These are phyloP conservation scores for Strigamia transsilvanica DNA, from an alignment of 2,888 invertebrate species.

Conservation along the genomic window DNA sequence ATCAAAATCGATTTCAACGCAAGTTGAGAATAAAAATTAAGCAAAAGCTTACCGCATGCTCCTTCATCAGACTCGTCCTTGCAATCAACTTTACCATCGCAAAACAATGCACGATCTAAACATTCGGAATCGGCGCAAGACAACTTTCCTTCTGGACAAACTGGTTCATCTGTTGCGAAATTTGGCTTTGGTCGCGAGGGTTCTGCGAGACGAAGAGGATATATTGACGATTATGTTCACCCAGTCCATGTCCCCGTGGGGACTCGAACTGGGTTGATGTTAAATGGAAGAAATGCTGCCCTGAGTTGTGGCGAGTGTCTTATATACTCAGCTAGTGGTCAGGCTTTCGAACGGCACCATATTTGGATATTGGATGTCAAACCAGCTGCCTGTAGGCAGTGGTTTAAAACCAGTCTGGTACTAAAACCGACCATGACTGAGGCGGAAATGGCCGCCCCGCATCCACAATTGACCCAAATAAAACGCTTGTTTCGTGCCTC, in stretches of 20 bases:
- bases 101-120: slow-evolving; percentile 89
- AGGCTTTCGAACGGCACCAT: not conserved
- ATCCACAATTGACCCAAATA: not conserved
- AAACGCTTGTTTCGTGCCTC: not conserved
- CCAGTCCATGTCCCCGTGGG: not conserved
- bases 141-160: slow-evolving; percentile 88
- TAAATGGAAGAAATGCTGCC: not conserved
- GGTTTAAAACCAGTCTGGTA: not conserved
- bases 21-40: not conserved
- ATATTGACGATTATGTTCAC: not conserved
- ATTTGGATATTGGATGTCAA: not conserved
- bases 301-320: not conserved
- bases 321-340: not conserved
- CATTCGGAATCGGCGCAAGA: slow-evolving; percentile 93
- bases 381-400: not conserved
- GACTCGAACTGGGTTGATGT: not conserved
- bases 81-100: slow-evolving; percentile 91
- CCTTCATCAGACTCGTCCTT: slow-evolving; percentile 95
- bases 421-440: not conserved
- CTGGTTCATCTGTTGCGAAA: slow-evolving; percentile 90
- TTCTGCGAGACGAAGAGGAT: slow-evolving; percentile 70
- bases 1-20: not conserved
- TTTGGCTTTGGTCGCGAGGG: slow-evolving; percentile 88
- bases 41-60: slow-evolving; percentile 83
- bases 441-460: not conserved